Evolutionary conservation across 2,113 vertebrate genomes (phyloP).

Genomic region (Ciconia maguari): DNA sequence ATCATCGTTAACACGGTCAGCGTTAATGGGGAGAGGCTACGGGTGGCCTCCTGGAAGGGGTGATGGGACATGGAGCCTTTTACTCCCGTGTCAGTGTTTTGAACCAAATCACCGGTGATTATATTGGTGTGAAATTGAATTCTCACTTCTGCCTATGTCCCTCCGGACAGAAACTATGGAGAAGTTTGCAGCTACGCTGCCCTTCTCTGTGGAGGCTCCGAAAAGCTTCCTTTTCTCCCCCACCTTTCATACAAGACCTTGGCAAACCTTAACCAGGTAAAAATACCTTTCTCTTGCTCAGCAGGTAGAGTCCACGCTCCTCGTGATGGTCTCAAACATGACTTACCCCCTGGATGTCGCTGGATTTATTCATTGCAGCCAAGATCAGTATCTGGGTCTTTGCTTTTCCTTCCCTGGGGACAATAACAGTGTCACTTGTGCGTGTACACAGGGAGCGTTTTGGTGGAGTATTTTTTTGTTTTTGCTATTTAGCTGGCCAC

Average conservation of each 20-base stretch:
- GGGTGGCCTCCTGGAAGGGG: neutral
- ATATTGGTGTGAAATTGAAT: neutral
- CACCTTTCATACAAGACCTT: neutral
- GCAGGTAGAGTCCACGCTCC: neutral
- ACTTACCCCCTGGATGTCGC: neutral
- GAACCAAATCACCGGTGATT: accelerated
- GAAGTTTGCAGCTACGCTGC: neutral
- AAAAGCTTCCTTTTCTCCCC: neutral
- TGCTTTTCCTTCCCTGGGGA: neutral
- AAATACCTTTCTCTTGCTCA: neutral
- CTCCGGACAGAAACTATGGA: neutral
- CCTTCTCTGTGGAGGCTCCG: neutral
- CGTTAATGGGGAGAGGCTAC: neutral
- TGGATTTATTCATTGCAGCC: neutral
- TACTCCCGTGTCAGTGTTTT: neutral
- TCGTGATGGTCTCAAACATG: neutral
- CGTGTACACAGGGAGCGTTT: neutral
- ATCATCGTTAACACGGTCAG: accelerated
- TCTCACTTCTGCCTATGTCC: neutral
- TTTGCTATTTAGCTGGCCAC: neutral
- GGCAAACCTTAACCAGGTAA: neutral
- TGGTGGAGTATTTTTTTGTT: neutral
- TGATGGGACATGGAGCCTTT: neutral
- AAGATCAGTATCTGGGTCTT: neutral
- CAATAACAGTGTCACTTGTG: neutral